A percentile compares a stretch with the other conserved stretches of the same genome.
These are phyloP conservation scores for Etheostoma cragini DNA, from an alignment of 2,113 vertebrate species.

Conservation along the genomic window DNA sequence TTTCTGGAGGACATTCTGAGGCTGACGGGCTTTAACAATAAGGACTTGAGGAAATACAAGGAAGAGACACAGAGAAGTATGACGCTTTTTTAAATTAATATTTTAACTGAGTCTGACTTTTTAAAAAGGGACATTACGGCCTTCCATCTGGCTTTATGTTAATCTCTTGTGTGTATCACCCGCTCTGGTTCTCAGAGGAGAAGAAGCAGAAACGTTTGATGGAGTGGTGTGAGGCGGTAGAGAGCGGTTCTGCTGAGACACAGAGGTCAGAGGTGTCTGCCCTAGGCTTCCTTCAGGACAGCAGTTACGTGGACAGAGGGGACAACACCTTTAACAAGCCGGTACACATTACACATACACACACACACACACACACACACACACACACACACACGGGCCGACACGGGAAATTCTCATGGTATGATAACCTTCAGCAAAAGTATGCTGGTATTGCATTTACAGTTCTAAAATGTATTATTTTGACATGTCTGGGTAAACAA, in stretches of 20 bases:
- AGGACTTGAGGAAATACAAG: conserved; percentile 88
- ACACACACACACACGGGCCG: not conserved
- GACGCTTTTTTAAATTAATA: not conserved
- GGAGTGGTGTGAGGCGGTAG: conserved; percentile 88
- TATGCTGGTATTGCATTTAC: too few species aligned
- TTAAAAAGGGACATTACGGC: too few species aligned
- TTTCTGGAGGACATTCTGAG: conserved; percentile 95
- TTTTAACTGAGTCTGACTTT: not conserved
- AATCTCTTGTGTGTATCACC: not conserved
- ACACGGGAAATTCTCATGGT: too few species aligned
- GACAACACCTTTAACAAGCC: conserved; percentile 83
- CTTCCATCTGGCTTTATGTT: not conserved
- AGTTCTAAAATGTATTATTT: too few species aligned
- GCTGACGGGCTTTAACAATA: conserved; percentile 89
- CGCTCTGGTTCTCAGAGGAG: conserved; percentile 82
- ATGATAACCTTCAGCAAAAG: too few species aligned
- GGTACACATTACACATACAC: conserved; percentile 73
- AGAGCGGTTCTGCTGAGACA: conserved; percentile 61
- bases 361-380: not conserved
- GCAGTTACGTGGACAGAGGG: conserved; percentile 76
- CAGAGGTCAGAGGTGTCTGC: conserved; percentile 62
- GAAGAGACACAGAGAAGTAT: conserved; percentile 90
- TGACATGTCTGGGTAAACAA: too few species aligned
- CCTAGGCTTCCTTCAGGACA: conserved; percentile 75
- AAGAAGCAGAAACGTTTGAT: conserved; percentile 87